Evolutionary conservation across 2,797 vertebrate genomes (phyloP).

Genomic region (Meda fulgida): DNA sequence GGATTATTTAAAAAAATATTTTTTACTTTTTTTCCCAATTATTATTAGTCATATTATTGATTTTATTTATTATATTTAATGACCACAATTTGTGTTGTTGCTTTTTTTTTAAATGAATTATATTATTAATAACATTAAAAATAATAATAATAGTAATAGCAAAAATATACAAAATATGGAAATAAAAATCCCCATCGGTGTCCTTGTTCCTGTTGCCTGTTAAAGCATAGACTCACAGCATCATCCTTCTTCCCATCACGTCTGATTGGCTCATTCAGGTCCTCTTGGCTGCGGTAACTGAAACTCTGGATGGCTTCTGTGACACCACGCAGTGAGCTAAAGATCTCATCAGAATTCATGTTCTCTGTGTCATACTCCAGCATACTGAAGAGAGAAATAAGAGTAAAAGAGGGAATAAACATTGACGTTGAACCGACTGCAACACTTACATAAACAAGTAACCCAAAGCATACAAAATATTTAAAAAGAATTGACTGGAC

Average conservation of each 20-base stretch:
- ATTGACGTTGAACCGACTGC: background rate
- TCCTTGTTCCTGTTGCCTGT: background rate
- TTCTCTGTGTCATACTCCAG: slow-evolving; percentile 98
- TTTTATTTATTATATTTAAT: background rate
- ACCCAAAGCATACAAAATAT: background rate
- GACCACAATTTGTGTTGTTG: too few relatives aligned
- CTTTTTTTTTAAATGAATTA: background rate
- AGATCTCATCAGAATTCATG: slow-evolving; percentile 98
- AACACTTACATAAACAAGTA: background rate
- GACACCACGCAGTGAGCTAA: slow-evolving; percentile 97
- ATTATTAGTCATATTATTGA: background rate
- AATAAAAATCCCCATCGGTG: too few relatives aligned
- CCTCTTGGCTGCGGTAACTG: slow-evolving; percentile 97
- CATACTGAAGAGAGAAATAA: slow-evolving; percentile 80
- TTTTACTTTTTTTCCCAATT: background rate
- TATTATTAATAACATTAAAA: too few relatives aligned
- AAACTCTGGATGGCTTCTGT: slow-evolving; percentile 98
- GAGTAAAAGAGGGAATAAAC: background rate
- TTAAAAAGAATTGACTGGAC: background rate
- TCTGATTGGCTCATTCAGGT: slow-evolving; percentile 92
- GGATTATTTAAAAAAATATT: background rate
- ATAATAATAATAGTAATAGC: background rate
- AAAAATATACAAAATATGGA: too few relatives aligned
- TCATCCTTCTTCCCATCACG: slow-evolving; percentile 94
- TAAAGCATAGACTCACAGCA: slow-evolving; percentile 79